These are phyloP conservation scores for Zaprionus gabonicus DNA, from an alignment of 1,140 invertebrate genomes.

Conservation along the genomic window DNA sequence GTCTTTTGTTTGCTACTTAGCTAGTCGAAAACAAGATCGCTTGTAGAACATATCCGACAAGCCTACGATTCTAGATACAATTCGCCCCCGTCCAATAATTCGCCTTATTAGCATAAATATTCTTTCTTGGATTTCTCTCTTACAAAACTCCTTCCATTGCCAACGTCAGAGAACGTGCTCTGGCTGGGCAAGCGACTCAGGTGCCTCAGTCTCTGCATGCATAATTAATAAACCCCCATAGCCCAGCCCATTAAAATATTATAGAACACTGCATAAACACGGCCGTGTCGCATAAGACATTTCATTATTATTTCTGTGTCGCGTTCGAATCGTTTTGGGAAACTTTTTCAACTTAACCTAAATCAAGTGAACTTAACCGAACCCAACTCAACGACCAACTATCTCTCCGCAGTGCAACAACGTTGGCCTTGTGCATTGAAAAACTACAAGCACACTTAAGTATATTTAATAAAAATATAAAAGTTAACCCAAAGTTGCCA, in stretches of 20 bases:
- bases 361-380: slow-evolving; percentile 20
- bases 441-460: slow-evolving; percentile 45
- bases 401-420: slow-evolving; percentile 64
- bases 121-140: slow-evolving; percentile 63
- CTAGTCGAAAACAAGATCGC: slow-evolving; percentile 23
- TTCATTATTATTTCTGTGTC: slow-evolving; percentile 48
- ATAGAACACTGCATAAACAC: slow-evolving; percentile 61
- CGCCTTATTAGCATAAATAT: slow-evolving; percentile 71
- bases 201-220: slow-evolving; percentile 62
- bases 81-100: slow-evolving; percentile 32
- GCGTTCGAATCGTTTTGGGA: slow-evolving; percentile 26
- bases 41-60: slow-evolving; percentile 12
- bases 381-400: slow-evolving; percentile 36
- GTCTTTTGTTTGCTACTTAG: slow-evolving; percentile 46
- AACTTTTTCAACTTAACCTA: slow-evolving; percentile 23
- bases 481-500: slow-evolving; percentile 70
- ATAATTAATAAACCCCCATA: slow-evolving; percentile 62
- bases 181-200: slow-evolving; percentile 41
- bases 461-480: slow-evolving; percentile 45
- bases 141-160: slow-evolving; percentile 55
- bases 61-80: neutral
- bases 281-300: slow-evolving; percentile 37
- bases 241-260: slow-evolving; percentile 43
- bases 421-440: slow-evolving; percentile 64
- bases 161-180: slow-evolving; percentile 53